Conservation (phyloP, 1,140 invertebrate genomes). For the Philaenus spumarius region DNA sequence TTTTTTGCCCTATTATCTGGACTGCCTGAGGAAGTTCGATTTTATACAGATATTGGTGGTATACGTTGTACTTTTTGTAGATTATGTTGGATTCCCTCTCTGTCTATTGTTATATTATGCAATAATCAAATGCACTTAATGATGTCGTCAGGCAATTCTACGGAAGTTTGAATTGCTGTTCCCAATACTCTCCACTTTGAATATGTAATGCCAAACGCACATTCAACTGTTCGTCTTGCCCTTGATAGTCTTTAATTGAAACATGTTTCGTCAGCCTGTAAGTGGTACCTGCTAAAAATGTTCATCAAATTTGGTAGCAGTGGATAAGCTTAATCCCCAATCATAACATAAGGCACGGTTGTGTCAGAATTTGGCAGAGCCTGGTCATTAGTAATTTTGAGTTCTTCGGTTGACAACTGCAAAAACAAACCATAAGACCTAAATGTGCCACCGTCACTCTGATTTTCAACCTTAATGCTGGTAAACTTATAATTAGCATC, state of each 20-base stretch:
- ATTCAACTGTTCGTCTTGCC: conserved; percentile 34
- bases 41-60: neutral
- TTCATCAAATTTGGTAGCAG: conserved; percentile 39
- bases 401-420: too few species aligned
- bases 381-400: conserved; percentile 7
- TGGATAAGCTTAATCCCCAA: too few species aligned
- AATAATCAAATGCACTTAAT: too few species aligned
- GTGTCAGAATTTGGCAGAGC: conserved; percentile 7
- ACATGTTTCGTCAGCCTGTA: too few species aligned
- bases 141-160: conserved; percentile 10
- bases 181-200: conserved; percentile 45
- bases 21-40: neutral
- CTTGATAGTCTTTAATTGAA: too few species aligned
- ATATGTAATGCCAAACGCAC: conserved; percentile 43
- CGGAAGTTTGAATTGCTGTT: conserved; percentile 11
- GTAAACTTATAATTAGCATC: too few species aligned
- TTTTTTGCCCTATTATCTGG: neutral
- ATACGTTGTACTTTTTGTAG: neutral
- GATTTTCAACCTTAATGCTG: conserved; percentile 38
- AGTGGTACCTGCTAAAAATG: conserved; percentile 38
- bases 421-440: too few species aligned
- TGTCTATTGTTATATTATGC: too few species aligned
- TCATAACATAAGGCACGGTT: conserved; percentile 12
- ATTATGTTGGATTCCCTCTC: conserved; percentile 1
- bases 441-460: too few species aligned